Base-by-base conservation (phyloP, 2,888 invertebrate genomes). In the Drosophila demipolita region DNA sequence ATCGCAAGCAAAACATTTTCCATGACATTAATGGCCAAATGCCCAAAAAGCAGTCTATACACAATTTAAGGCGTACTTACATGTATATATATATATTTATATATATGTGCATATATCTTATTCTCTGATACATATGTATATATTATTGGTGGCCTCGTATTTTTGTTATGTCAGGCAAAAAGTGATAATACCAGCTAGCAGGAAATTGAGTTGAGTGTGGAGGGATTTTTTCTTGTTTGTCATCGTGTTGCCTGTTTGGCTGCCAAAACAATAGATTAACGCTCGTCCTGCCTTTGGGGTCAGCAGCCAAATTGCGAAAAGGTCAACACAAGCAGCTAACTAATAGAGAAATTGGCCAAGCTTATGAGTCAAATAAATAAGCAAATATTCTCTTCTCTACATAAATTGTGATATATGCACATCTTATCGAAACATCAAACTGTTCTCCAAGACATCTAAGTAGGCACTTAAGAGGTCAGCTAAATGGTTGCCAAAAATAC, bases 211-310 rank as follows among this genome's bases (percentile, higher is more conserved):
- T 45, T 45, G 11, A 2, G 36, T 12, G 11, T 23, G 49, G 12
- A 23, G 42, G 20, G 35, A n/a, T n/a, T 60, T 32, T 29, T 61
- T 35, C 3, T 42, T 15, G 59, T 45, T 48, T 70, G 83, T 77
- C 83, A 83, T 74, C 83, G 53, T 73, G 80, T 49, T 69, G 80
- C 73, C 78, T 59, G 70, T 40, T 66, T 73, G 78, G 71, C 85
- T 73, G 73, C 70, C 81, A 81, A 81, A 85, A 87, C 85, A 84
- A 84, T 87, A 84, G 84, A 87, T 85, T 84, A 84, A 83, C 74
- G 85, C 69, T 64, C 70, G 67, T 69, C 64, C 63, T 70, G 59
- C 50, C 35, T 61, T 52, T 32, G 45, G 23, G 49, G 40, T 32
- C 32, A 53, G 23, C 82, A 83, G 60, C 68, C 36, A 60, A 82